Conservation (phyloP, 2,888 invertebrate genomes). For the Urechis unicinctus region DNA sequence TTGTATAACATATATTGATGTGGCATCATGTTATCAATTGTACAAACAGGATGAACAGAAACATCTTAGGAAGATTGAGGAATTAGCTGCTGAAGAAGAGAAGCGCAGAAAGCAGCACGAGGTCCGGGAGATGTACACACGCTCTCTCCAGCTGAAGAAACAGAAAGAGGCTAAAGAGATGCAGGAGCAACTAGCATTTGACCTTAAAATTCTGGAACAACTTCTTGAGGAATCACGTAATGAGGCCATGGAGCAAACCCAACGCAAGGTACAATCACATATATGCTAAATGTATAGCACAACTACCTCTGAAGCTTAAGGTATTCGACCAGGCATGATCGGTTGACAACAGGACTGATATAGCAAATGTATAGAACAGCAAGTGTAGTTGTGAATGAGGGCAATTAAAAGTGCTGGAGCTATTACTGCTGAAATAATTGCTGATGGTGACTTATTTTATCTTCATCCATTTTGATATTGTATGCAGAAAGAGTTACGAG, state of each 20-base stretch:
- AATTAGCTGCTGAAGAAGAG: conserved; percentile 37
- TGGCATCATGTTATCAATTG: too few relatives aligned
- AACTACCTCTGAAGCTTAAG: too few relatives aligned
- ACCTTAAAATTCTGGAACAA: conserved; percentile 47
- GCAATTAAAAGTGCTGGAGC: too few relatives aligned
- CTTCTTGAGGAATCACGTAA: conserved; percentile 43
- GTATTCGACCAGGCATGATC: too few relatives aligned
- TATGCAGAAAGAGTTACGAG: conserved; percentile 39
- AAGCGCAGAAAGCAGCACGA: conserved; percentile 39
- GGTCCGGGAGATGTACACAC: conserved; percentile 37
- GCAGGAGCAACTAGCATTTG: conserved; percentile 49
- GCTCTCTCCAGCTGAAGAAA: conserved; percentile 41
- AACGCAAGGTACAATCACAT: conserved; percentile 47
- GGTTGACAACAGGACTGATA: too few relatives aligned
- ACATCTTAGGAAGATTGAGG: conserved; percentile 24
- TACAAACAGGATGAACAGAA: background rate
- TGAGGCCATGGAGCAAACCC: conserved; percentile 42
- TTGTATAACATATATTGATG: too few relatives aligned
- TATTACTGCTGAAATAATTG: too few relatives aligned
- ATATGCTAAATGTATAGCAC: too few relatives aligned
- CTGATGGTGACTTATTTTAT: background rate
- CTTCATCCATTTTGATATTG: background rate
- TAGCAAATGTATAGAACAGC: too few relatives aligned
- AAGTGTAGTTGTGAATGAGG: too few relatives aligned
- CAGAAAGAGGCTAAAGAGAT: conserved; percentile 43